Evolutionary conservation across 2,888 invertebrate genomes (phyloP).

Genomic region (Heliconius ethilla): DNA sequence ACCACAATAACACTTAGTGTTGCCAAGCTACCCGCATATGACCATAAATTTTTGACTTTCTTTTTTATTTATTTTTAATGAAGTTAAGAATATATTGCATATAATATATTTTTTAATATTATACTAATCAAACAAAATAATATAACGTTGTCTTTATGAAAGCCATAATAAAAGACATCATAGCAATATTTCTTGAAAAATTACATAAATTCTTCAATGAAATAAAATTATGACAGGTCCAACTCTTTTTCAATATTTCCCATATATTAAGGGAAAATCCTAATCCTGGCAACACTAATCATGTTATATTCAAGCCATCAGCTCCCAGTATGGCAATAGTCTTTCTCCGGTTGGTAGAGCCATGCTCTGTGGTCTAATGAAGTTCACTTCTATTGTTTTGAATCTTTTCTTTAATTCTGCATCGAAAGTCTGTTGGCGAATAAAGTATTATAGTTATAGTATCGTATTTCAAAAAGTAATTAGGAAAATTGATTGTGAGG

Average conservation of each 20-base stretch:
- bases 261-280: background rate
- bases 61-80: background rate
- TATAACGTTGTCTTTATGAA: background rate
- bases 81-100: background rate
- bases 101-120: background rate
- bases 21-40: constrained; percentile 5
- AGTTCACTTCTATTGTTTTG: constrained; percentile 88
- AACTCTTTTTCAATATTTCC: background rate
- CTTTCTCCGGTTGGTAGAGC: constrained; percentile 84
- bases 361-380: constrained; percentile 86
- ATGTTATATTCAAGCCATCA: constrained; percentile 61
- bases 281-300: constrained; percentile 13
- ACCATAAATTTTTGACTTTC: background rate
- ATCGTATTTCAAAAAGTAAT: too few relatives aligned
- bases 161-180: background rate
- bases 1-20: background rate
- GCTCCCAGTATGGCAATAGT: constrained; percentile 85
- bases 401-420: constrained; percentile 88
- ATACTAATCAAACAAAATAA: background rate
- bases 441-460: constrained; percentile 25
- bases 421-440: constrained; percentile 84
- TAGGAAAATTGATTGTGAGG: too few relatives aligned
- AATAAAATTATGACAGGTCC: background rate
- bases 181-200: background rate
- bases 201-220: background rate